Conservation (phyloP, 2,797 vertebrate genomes). For the Rhabdomys pumilio region DNA sequence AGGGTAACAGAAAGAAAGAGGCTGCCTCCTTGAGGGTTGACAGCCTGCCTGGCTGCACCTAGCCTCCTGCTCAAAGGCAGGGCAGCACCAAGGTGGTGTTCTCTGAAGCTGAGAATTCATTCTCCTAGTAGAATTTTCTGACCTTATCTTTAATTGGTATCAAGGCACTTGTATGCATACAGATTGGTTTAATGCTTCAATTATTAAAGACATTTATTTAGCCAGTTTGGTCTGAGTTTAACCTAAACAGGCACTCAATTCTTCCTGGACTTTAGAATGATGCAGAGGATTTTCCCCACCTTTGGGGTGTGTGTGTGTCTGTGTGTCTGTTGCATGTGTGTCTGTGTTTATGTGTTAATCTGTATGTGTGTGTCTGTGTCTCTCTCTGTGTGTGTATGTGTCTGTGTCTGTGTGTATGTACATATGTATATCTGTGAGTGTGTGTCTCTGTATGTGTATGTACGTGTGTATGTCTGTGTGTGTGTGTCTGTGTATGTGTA, state of each 20-base stretch:
- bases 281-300: background rate
- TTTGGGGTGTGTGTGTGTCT: background rate
- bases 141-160: conserved; percentile 30
- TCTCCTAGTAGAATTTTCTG: conserved; percentile 7
- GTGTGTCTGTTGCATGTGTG: background rate
- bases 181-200: background rate
- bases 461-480: background rate
- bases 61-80: background rate
- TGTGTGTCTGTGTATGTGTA: too few relatives aligned
- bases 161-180: background rate
- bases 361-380: background rate
- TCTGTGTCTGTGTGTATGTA: background rate
- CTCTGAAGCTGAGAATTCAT: background rate
- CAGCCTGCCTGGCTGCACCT: too few relatives aligned
- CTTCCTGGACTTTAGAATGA: background rate
- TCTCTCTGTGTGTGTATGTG: background rate
- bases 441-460: background rate
- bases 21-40: background rate
- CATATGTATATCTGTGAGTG: too few relatives aligned
- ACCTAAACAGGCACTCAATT: background rate
- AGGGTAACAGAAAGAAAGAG: background rate
- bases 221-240: background rate
- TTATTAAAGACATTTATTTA: conserved; percentile 53
- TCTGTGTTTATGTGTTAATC: background rate
- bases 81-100: background rate